phyloP scores from a whole-genome alignment of 2,888 invertebrate species.

The Terebella lapidaria region DNA sequence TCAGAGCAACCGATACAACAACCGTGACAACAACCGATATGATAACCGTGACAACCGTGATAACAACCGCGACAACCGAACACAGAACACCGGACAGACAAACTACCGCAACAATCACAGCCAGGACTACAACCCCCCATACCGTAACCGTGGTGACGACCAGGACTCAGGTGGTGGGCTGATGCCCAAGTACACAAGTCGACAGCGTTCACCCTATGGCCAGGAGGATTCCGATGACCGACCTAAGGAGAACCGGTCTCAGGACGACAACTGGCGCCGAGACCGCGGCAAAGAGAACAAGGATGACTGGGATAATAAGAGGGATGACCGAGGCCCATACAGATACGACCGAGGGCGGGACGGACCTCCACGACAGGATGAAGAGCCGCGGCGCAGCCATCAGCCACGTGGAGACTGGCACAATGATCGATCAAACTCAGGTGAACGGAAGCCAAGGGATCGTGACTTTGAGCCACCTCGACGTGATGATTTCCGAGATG shows the following conservation, averaged over 20 bases:
- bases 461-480: background rate
- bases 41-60: background rate
- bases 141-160: too few species aligned
- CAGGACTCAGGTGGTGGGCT: too few species aligned
- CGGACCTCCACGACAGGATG: background rate
- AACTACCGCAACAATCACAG: background rate
- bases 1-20: background rate
- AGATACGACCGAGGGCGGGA: background rate
- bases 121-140: background rate
- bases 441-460: background rate
- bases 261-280: background rate
- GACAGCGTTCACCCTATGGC: background rate
- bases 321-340: background rate
- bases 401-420: background rate
- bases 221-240: background rate
- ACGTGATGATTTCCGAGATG: background rate
- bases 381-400: background rate
- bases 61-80: background rate
- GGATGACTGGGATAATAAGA: background rate
- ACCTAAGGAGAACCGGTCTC: background rate
- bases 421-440: background rate
- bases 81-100: too few species aligned
- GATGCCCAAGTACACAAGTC: background rate
- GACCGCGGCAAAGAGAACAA: background rate
- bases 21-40: background rate